Conservation (phyloP, 2,888 invertebrate species). For the Rhorus exstirpatorius region DNA sequence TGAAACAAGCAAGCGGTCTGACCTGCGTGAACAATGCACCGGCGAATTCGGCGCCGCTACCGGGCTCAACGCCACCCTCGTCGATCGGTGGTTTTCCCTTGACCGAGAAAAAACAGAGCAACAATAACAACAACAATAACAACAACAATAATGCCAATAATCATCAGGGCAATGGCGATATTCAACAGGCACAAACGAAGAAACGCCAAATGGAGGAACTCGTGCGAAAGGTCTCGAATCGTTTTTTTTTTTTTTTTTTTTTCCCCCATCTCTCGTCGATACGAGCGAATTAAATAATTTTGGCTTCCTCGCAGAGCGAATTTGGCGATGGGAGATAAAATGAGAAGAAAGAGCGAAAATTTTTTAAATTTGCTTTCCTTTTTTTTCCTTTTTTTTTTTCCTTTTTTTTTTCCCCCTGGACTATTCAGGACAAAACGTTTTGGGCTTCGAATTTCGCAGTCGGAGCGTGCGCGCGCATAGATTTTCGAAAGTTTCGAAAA, state of each 20-base stretch:
- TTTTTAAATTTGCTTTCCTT: no score
- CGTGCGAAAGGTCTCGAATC: conserved; percentile 87
- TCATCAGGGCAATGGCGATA: conserved; percentile 82
- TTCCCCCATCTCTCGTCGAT: not conserved
- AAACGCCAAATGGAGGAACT: conserved; percentile 89
- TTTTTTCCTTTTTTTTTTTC: no score
- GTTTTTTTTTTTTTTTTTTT: conserved; percentile 17
- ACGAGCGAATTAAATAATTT: not conserved
- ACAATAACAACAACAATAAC: conserved; percentile 75
- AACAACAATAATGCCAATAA: conserved; percentile 72
- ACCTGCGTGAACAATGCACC: conserved; percentile 65
- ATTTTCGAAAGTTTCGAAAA: no score
- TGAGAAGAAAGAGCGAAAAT: no score
- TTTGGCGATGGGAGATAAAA: no score
- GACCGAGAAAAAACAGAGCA: conserved; percentile 79
- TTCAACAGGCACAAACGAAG: conserved; percentile 83
- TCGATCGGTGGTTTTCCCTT: conserved; percentile 67
- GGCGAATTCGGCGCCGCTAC: conserved; percentile 62
- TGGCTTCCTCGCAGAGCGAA: no score
- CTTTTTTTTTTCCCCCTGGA: no score
- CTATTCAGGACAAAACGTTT: no score
- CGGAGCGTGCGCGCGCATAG: no score
- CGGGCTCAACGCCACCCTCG: conserved; percentile 75
- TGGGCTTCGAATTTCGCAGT: no score
- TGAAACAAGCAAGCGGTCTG: conserved; percentile 78